A percentile compares a stretch with the other conserved stretches of the same genome.
Evolutionary conservation across 2,113 vertebrate species (phyloP).

Genomic region (Gavia stellata): DNA sequence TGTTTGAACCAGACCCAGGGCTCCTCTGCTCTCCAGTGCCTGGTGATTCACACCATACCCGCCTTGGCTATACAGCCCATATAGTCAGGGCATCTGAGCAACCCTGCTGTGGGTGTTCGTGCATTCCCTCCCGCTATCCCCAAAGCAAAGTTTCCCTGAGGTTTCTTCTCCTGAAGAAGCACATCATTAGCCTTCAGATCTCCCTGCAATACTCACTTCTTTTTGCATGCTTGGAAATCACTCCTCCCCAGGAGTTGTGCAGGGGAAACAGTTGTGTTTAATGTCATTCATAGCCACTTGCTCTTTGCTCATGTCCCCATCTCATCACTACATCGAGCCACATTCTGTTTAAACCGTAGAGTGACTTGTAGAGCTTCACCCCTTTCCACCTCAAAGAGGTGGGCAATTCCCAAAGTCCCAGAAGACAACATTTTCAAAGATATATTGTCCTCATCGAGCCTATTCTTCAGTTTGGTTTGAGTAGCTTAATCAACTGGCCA

Average conservation of each 20-base stretch:
- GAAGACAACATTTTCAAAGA: neutral
- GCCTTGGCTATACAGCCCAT: neutral
- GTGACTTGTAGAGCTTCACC: neutral
- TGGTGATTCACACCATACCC: neutral
- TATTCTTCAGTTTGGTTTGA: neutral
- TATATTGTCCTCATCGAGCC: neutral
- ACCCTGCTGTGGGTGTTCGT: neutral
- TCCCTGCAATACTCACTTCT: neutral
- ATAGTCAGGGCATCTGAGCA: neutral
- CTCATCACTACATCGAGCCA: neutral
- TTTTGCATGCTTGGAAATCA: neutral
- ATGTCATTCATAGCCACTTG: neutral
- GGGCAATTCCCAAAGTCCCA: neutral
- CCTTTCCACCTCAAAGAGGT: neutral
- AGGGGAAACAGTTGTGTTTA: neutral
- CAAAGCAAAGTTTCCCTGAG: neutral
- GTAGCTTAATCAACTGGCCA: neutral
- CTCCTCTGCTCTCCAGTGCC: neutral
- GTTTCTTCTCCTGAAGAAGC: neutral
- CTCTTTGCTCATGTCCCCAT: neutral
- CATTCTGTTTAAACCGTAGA: neutral
- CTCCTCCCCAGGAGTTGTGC: neutral
- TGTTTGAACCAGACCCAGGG: neutral
- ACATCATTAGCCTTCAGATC: neutral
- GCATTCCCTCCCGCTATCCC: neutral